Evolutionary conservation across 2,113 vertebrate genomes (phyloP).

Genomic region (Morone chrysops): DNA sequence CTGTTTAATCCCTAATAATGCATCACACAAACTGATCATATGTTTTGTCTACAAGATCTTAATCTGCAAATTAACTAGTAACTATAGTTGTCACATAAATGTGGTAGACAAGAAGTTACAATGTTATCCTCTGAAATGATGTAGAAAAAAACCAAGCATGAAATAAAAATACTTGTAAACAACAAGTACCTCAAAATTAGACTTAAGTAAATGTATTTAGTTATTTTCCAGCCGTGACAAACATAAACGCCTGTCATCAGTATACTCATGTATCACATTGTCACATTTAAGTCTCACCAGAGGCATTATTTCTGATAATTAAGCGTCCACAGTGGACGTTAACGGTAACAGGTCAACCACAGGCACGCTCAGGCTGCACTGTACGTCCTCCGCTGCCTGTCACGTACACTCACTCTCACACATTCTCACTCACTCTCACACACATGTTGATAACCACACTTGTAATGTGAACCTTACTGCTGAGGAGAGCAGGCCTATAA

Average conservation of each 20-base stretch:
- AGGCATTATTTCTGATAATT: slow-evolving; percentile 54
- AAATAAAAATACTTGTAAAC: not conserved
- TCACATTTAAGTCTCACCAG: slow-evolving; percentile 18
- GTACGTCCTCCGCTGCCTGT: slow-evolving; percentile 39
- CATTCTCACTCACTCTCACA: slow-evolving; percentile 73
- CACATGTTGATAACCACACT: slow-evolving; percentile 81
- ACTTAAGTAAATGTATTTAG: not conserved
- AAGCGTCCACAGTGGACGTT: slow-evolving; percentile 51
- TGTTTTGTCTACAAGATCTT: not conserved
- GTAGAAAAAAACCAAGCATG: not conserved
- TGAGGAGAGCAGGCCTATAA: slow-evolving; percentile 70
- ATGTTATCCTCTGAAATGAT: not conserved
- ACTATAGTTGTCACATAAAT: not conserved
- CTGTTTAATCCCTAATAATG: not conserved
- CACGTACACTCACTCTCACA: slow-evolving; percentile 71
- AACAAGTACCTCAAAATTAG: not conserved
- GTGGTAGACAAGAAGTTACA: not conserved
- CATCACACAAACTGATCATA: not conserved
- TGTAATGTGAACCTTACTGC: slow-evolving; percentile 78
- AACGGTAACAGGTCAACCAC: slow-evolving; percentile 65
- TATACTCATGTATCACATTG: slow-evolving; percentile 18
- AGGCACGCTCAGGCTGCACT: slow-evolving; percentile 53
- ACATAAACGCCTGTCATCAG: slow-evolving; percentile 23
- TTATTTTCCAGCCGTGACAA: slow-evolving; percentile 12
- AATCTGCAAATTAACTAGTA: not conserved